Base-by-base conservation (phyloP, 1,140 invertebrate genomes). In the Drosophila repleta region DNA sequence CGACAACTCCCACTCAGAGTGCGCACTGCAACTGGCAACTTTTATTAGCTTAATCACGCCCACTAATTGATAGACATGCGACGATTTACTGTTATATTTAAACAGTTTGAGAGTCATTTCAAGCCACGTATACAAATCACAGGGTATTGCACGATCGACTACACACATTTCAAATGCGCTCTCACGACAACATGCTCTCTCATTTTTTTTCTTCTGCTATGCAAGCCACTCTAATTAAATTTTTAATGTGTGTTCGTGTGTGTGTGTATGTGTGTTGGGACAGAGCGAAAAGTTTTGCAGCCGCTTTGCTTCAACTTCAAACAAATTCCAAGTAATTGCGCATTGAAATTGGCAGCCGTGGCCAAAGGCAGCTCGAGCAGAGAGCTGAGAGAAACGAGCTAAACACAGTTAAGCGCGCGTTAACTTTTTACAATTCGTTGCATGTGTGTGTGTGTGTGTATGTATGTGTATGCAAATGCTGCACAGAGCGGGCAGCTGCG, bases 281-380 rank as follows among this genome's bases (percentile, higher is more conserved):
- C 32, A 53, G 49, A 29, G 18, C 35, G 24, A 41, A 84, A 74
- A 84, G 46, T 83, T 84, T 76, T 80, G 58, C 64, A 43, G 55
- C 71, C 51, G 52, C 56, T 65, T 67, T 67, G 37, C 37, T 29
- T 43, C 71, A 81, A 79, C 77, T 87, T 77, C 81, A 87, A 85
- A 81, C 82, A 85, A 85, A 87, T 87, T 85, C 69, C 77, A 81
- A 85, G 81, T 87, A 85, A 87, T 85, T 85, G 81, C 81, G 77
- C 77, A 74, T 81, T 77, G 77, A 85, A 85, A 74, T 80, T 80
- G 81, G 63, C 64, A 48, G 29, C 17, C 32, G 20, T 35, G 29
- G 32, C 7, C 26, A 51, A 4, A 46, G 45, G 37, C 20, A 49
- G 10, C 4, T 32, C 8, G 13, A 17, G 37, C 20, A 13, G 8